Base-by-base conservation (phyloP, 2,888 invertebrate genomes). In the Eustalomyia histrio region DNA sequence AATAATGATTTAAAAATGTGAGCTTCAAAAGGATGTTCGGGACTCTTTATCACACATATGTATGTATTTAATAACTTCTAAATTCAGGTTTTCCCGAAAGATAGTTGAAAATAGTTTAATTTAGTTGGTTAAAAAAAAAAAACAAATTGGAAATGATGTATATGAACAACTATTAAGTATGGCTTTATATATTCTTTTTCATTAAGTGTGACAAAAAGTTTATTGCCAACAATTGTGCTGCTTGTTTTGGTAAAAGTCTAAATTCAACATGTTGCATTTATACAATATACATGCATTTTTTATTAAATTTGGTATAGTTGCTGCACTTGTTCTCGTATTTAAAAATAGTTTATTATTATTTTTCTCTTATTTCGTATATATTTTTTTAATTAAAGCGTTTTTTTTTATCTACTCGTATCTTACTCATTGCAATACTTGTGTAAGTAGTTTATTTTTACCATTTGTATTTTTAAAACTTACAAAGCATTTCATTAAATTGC, bases 271-370 rank as follows among this genome's bases (percentile, higher is more conserved):
- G 72, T 61, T 58, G 76, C 63, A 52, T 33, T 63, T 47, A 33
- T 57, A 47, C 43, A 47, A n/a, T 47, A n/a, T 47, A n/a, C n/a
- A n/a, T n/a, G n/a, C n/a, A n/a, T n/a, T 47, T 55, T 47, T 61
- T 76, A 18, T 58, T 14, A n/a, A 47, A 29, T 52, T 58, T 69
- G 57, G 75, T 14, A 60, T 39, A 82, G 39, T 52, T 58, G 65
- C 75, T 67, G 75, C 72, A 67, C 60, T 82, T 63, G 75, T 71
- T 74, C 55, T 61, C 61, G 18, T 76, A 72, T 67, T 67, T 43
- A 65, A 72, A 67, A 61, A 35, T 61, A 55, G 33, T 65, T 2
- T 57, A 53, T 55, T 14, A 33, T 75, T 53, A 57, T 53, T 50
- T 60, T 57, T 60, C 47, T 14, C 39, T 75, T 53, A 57, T 53